phyloP scores from a whole-genome alignment of 2,888 invertebrate genomes.

The Glyphotaelius pellucidus region DNA sequence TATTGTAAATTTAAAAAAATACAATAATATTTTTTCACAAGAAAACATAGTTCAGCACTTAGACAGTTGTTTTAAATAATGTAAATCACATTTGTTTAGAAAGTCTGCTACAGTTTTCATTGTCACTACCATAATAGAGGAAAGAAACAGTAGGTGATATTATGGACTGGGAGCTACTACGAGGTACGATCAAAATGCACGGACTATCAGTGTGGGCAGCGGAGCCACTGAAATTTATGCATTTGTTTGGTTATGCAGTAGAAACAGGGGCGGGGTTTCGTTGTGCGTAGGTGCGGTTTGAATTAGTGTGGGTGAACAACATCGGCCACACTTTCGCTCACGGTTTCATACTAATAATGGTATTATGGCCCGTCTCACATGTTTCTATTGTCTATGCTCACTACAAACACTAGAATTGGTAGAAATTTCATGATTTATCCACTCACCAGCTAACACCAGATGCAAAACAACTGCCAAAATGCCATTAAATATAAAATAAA shows the following conservation, averaged over 20 bases:
- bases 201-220: too few species aligned
- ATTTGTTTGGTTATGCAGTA: too few species aligned
- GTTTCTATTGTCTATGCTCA: not conserved
- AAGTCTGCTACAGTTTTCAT: slow-evolving; percentile 8
- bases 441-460: slow-evolving; percentile 63
- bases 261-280: too few species aligned
- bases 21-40: slow-evolving; percentile 45
- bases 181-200: too few species aligned
- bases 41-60: slow-evolving; percentile 33
- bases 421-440: slow-evolving; percentile 10
- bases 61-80: slow-evolving; percentile 17
- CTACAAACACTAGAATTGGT: not conserved
- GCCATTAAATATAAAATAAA: slow-evolving; percentile 27
- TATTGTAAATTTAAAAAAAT: slow-evolving; percentile 8
- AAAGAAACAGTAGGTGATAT: too few species aligned
- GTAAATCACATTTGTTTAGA: slow-evolving; percentile 1
- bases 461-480: slow-evolving; percentile 63
- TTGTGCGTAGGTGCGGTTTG: too few species aligned
- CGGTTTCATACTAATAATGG: not conserved
- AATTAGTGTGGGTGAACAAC: too few species aligned
- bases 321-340: too few species aligned
- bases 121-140: not conserved
- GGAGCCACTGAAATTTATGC: too few species aligned
- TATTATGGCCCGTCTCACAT: too few species aligned
- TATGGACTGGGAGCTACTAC: too few species aligned